These are phyloP conservation scores for Stictocephala bisonia DNA, from an alignment of 2,888 invertebrate species.

Conservation along the genomic window DNA sequence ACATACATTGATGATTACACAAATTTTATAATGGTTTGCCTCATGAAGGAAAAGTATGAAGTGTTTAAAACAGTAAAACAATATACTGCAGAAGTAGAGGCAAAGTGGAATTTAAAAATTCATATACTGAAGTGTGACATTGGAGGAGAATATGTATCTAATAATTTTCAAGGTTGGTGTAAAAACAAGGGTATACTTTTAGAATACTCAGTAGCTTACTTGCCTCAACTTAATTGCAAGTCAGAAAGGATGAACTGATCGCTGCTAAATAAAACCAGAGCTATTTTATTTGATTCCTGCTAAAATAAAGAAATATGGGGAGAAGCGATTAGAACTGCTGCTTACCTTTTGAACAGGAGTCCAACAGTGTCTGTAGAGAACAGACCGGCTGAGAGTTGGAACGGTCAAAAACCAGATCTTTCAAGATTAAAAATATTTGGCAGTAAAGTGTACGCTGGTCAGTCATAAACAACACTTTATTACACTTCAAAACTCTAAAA, in stretches of 20 bases:
- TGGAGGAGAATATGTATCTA: constrained; percentile 59
- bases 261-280: constrained; percentile 55
- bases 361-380: constrained; percentile 15
- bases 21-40: constrained; percentile 50
- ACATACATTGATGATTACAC: constrained; percentile 55
- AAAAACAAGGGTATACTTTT: constrained; percentile 56
- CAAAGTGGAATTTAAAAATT: constrained; percentile 54
- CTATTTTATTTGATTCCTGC: constrained; percentile 57
- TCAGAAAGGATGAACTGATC: constrained; percentile 53
- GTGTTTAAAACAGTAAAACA: constrained; percentile 54
- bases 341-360: constrained; percentile 59
- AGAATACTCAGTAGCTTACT: constrained; percentile 50
- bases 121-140: constrained; percentile 59
- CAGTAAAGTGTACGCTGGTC: no score
- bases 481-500: no score
- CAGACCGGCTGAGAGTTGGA: neutral
- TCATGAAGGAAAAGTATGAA: constrained; percentile 52
- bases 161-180: constrained; percentile 55
- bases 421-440: no score
- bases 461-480: no score
- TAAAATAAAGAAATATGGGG: constrained; percentile 59
- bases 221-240: constrained; percentile 50
- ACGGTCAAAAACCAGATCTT: constrained; percentile 15
- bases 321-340: constrained; percentile 59
- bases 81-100: constrained; percentile 56